phyloP scores from a whole-genome alignment of 2,113 vertebrate species.

The Hippotragus niger region DNA sequence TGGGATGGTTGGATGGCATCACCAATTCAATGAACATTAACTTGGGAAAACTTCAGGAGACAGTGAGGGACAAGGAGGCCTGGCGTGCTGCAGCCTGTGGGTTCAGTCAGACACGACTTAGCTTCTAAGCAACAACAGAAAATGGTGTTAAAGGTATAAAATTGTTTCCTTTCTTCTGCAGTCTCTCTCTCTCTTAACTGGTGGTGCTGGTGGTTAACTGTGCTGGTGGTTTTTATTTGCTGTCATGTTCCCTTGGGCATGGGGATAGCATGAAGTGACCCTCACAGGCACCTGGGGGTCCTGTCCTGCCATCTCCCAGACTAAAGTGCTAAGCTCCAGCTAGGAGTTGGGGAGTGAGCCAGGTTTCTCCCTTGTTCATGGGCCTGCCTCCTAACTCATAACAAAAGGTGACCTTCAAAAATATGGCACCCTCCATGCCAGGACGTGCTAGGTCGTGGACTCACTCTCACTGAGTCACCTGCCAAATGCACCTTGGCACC shows the following conservation, averaged over 20 bases:
- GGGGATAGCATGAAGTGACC: not conserved
- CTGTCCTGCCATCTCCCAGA: not conserved
- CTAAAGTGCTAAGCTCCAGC: not conserved
- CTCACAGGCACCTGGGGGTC: not conserved
- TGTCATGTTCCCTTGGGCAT: not conserved
- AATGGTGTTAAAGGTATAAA: not conserved
- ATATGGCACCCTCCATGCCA: not conserved
- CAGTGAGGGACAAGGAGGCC: not conserved
- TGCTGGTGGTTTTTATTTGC: not conserved
- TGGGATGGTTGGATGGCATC: not conserved
- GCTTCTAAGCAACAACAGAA: not conserved
- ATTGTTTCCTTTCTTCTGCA: not conserved
- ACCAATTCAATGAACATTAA: not conserved
- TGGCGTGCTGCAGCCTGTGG: not conserved
- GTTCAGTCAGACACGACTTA: not conserved
- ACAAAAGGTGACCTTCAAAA: not conserved
- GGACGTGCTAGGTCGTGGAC: not conserved
- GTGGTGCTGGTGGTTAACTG: not conserved
- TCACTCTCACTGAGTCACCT: not conserved
- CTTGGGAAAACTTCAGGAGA: not conserved
- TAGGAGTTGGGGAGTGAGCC: not conserved
- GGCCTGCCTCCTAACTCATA: not conserved
- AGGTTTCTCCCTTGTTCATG: not conserved
- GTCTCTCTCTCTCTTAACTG: not conserved
- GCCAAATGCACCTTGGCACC: not conserved